Base-by-base conservation (phyloP, 1,140 invertebrate genomes). In the Doryteuthis pealeii region DNA sequence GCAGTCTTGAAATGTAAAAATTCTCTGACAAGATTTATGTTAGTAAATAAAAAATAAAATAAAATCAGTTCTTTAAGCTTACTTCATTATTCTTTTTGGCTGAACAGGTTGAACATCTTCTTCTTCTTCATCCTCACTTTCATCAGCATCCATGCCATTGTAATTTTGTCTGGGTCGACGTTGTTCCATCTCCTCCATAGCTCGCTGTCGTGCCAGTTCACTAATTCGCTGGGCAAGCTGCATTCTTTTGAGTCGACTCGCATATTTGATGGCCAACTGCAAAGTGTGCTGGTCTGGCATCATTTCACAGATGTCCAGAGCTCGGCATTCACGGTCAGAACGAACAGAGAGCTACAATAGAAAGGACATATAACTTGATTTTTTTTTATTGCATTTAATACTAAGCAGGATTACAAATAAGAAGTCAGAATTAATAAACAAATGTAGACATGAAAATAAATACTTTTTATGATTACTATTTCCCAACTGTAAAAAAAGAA, bases 231-330 rank as follows among this genome's bases (percentile, higher is more conserved):
- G 93, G 0, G 93, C 93, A 32, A 98, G 89, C 77, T 93, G 91
- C 70, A 92, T 91, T 80, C 92, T 91, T 45, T 92, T 92, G 0
- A 93, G 87, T 75, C 93, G 92, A 4, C 91, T 91, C 4, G 95
- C 94, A 88, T 97, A 98, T 81, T 95, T 95, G 5, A 95, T 92
- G 4, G 95, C 95, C 33, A 96, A 88, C 79, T 94, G 93, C 49
- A 97, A 85, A 0, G 95, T 90, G 66, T 93, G 91, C 2, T 92
- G 90, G 78, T 93, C 92, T 18, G 91, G 91, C 84, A 98, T 92
- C 80, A 96, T 88, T 80, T 95, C 91, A 84, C 95, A 94, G 10
- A 97, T 89, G 86, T 98, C 96, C 5, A 95, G 84, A 0, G 94
- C 96, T 58, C 96, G 90, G 79, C 92, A 92, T 81, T 98, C 95